Evolutionary conservation across 2,888 invertebrate genomes (phyloP), one percentile per base, ranked within the genome.

Genomic region (Mantis religiosa): DNA sequence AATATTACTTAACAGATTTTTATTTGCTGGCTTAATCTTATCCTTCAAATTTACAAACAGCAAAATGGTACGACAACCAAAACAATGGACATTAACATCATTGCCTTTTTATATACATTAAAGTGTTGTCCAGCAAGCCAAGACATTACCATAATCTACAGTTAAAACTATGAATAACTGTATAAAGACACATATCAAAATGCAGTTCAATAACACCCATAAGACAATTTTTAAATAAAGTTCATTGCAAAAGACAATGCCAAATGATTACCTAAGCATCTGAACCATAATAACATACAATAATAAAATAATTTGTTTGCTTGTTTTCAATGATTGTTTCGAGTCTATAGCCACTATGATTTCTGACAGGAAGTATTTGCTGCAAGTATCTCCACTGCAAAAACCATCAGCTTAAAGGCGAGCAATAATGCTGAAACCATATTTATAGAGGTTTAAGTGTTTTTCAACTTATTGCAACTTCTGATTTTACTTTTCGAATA

Each of bases 11-110:
- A 82, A 87, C 87, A 87, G 87, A 71, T 84, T 47, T 41, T 86
- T 81, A 86, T 9, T 81, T 86, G 25, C 41, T 84, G 85, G 41
- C 85, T 20, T 54, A 25, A 71, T 84, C 84, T 30, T 15, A 30
- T 30, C 84, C 25, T 47, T 47, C 86, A 28, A 71, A 47, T n/a
- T 15, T 81, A 86, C 81, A 86, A 71, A 86, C 86, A 81, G 86
- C 86, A 81, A 86, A 71, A 86, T 71, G 81, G 15, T 71, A 86
- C 86, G 86, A 86, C 86, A 81, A 81, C 81, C 86, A 86, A 87
- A 87, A 87, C 82, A 82, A 87, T 82, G 28, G 87, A 87, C 82
- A 87, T 87, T 82, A 87, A 87, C 41, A 34, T 71, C 81, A n/a
- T 81, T 30, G 71, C 86, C 81, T 87, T 30, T 12, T 81, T 87